Base-by-base conservation (phyloP, 2,888 invertebrate genomes). In the Mythimna vitellina region DNA sequence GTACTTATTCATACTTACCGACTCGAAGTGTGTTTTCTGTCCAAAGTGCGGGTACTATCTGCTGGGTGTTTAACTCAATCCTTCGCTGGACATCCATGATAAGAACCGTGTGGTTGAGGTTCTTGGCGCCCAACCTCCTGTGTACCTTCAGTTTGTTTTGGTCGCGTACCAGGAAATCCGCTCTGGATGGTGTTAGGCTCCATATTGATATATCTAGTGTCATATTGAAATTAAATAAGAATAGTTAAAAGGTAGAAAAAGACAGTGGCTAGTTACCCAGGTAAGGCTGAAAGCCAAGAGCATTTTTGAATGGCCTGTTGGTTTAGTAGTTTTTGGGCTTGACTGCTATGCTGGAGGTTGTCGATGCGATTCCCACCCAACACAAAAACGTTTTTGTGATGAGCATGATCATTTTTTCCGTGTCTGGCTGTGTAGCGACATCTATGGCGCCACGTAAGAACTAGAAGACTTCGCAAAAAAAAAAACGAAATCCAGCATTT, bases 61-160 rank as follows among this genome's bases (percentile, higher is more conserved):
- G 61, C 42, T 85, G 80, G 1, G 71, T 32, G 29, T 22, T 53
- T 6, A 38, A 49, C 35, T 89, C 82, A 5, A 91, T 75, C 25
- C 80, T 83, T 46, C 83, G 83, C 69, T 91, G 89, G 7, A 92
- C 89, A 49, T 92, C 87, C 80, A 86, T 58, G 22, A 92, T 84
- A 1, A 88, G 58, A 5, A 92, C 88, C 0, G 81, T 79, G 68
- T 89, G 88, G 64, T 81, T 84, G 35, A 92, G 74, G 0, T 80
- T 76, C 2, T 76, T 73, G 0, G 75, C 32, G 3, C 51, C 74
- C 35, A 92, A 74, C 42, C 78, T 70, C 1, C 81, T 79, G 53
- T 88, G 76, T 5, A 92, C 87, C 49, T 84, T 82, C 38, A 83
- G 66, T 62, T 83, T 86, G 14, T 88, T 65, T 2, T 85, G 72